Evolutionary conservation across 2,113 vertebrate species (phyloP).

Genomic region (Anolis sagrei): DNA sequence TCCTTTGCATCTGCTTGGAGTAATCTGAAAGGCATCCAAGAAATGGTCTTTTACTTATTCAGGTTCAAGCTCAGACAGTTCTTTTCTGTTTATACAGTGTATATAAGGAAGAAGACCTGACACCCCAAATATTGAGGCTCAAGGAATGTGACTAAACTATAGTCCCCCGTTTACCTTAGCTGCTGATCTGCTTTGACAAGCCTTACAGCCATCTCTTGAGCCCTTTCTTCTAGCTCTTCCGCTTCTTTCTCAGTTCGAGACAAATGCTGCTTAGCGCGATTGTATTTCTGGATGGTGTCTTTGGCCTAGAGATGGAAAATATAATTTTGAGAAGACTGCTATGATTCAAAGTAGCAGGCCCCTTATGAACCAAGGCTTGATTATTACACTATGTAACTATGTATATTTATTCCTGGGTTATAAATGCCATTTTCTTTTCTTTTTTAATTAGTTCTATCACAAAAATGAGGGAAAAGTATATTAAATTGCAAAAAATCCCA

Average conservation of each 20-base stretch:
- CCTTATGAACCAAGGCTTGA: not conserved
- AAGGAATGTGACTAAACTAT: not conserved
- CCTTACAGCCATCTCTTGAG: conserved; percentile 76
- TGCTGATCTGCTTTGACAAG: conserved; percentile 80
- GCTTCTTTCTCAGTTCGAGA: conserved; percentile 75
- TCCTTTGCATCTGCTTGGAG: conserved; percentile 75
- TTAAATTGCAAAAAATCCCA: too few species aligned
- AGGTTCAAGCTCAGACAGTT: not conserved
- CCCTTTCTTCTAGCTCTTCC: conserved; percentile 80
- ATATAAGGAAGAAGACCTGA: not conserved
- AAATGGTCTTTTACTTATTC: not conserved
- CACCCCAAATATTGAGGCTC: not conserved
- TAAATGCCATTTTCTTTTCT: too few species aligned
- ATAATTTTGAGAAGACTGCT: conserved; percentile 19
- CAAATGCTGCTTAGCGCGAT: conserved; percentile 69
- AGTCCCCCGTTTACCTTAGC: conserved; percentile 75
- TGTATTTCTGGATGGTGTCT: conserved; percentile 74
- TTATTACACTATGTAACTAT: too few species aligned
- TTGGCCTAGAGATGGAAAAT: conserved; percentile 75
- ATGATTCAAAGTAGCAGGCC: not conserved
- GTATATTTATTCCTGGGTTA: too few species aligned
- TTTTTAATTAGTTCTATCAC: too few species aligned
- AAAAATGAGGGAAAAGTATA: too few species aligned
- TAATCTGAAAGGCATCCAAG: conserved; percentile 69
- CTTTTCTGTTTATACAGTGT: not conserved